Evolutionary conservation across 2,113 vertebrate species (phyloP), one percentile per base, ranked within the genome.

Genomic region (Pagrus major): DNA sequence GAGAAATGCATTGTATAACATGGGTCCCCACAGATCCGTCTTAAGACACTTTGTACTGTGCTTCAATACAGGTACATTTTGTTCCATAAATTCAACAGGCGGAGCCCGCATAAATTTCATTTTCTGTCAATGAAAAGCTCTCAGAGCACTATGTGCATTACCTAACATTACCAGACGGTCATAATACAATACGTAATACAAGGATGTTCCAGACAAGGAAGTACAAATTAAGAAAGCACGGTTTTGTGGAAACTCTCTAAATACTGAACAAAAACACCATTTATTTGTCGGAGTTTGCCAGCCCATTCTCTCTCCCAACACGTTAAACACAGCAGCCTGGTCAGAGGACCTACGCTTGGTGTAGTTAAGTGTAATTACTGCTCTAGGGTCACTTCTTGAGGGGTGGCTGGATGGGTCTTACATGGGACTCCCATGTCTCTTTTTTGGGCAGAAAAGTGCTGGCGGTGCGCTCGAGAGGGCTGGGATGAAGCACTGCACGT

Each of bases 11-110:
- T 74, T 84, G 87, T 87, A 56, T 66, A 83, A 84, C 64, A 71
- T 15, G 3, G 68, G 79, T 81, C 75, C 60, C 87, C 9, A 6
- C 21, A 75, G 71, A 83, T 82, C 49, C 20, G 64, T 68, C 73
- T n/a, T 66, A 5, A 83, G 81, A 83, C 60, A 74, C 78, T 84
- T 75, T 79, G 76, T 86, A 31, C 67, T 6, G 44, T 16, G 52
- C 64, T 67, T 80, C 78, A 55, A 85, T 83, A 63, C 73, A 77
- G 85, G 83, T 86, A 80, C 74, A 80, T 77, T 84, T 77, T 63
- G 70, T 82, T 75, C 42, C 31, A 44, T 71, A 73, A 86, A 74
- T 35, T 80, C 81, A 77, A 85, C 61, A 83, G 76, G 51, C 54
- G 7, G 46, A 31, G 63, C 6, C 14, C 49, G 46, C 64, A 35